Evolutionary conservation across 2,113 vertebrate genomes (phyloP), one percentile per base, ranked within the genome.

Genomic region (Ammodytes dubius): DNA sequence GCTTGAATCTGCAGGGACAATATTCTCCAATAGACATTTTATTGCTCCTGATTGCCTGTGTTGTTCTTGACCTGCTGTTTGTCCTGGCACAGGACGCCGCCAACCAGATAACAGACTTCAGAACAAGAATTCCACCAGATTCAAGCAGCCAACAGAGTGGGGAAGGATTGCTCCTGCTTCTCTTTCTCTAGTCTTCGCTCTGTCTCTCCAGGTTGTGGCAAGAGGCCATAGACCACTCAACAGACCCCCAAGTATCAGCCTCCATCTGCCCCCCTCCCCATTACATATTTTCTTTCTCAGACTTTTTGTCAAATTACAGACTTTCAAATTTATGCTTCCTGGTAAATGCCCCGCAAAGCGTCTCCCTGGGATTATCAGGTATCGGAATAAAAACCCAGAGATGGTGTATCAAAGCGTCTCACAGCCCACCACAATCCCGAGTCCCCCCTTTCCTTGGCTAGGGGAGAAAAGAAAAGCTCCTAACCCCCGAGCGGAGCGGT

Each of bases 331-430:
- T 87, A 86, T 77, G 60, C 84, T 93, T 90, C 85, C 87, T 90
- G 85, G 40, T 90, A 82, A 92, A 88, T 76, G 82, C 74, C 83
- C 87, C 67, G 57, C 83, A 77, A 88, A 90, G 64, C 58, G 73
- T 92, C 93, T 90, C 93, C 17, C 19, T 46, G 91, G 94, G 93
- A 93, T 93, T 88, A 92, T 92, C 90, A 57, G 79, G 80, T 93
- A 92, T 89, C 91, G 17, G 86, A 69, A 79, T 81, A 83, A 83
- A 27, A 89, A 80, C 85, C 83, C 86, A 81, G 72, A 84, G 84
- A 87, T 40, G 87, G 71, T 70, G 85, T 84, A 93, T 92, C 88
- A 93, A 91, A 93, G 90, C 50, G 11, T 79, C 80, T 84, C 46
- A 4, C 13, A 57, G 83, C 77, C 64, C 81, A 84, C 81, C 77